Conservation (phyloP, 2,888 invertebrate genomes). For the Eilema depressum region DNA sequence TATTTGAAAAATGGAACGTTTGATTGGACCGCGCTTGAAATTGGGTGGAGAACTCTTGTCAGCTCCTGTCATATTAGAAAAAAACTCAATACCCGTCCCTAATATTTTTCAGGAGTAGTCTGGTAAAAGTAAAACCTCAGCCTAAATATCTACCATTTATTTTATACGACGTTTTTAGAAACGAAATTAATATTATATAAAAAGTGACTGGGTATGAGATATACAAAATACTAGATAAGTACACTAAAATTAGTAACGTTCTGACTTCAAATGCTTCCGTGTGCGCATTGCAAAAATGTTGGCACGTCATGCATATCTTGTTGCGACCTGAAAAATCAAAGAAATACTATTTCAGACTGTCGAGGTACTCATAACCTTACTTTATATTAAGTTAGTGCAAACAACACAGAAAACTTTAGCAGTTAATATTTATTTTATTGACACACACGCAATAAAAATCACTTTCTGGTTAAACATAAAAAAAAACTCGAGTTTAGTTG, state of each 20-base stretch:
- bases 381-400: constrained; percentile 38
- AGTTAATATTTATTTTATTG: constrained; percentile 13
- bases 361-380: background rate
- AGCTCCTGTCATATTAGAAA: too few species aligned
- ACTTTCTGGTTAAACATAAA: background rate
- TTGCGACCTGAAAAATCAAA: constrained; percentile 62
- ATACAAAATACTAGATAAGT: constrained; percentile 7
- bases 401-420: constrained; percentile 26
- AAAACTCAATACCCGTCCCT: too few species aligned
- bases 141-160: too few species aligned
- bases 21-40: too few species aligned
- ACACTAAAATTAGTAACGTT: constrained; percentile 2
- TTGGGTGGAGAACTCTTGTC: too few species aligned
- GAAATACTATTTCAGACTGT: constrained; percentile 34
- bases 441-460: constrained; percentile 5
- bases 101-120: too few species aligned
- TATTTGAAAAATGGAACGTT: too few species aligned
- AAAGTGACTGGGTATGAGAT: background rate
- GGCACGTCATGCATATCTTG: constrained; percentile 34
- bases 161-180: too few species aligned
- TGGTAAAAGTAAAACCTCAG: too few species aligned
- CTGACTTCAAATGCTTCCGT: constrained; percentile 27
- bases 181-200: background rate
- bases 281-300: constrained; percentile 51
- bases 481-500: background rate